Conservation (phyloP, 2,113 vertebrate species). For the Platysteira castanea region DNA sequence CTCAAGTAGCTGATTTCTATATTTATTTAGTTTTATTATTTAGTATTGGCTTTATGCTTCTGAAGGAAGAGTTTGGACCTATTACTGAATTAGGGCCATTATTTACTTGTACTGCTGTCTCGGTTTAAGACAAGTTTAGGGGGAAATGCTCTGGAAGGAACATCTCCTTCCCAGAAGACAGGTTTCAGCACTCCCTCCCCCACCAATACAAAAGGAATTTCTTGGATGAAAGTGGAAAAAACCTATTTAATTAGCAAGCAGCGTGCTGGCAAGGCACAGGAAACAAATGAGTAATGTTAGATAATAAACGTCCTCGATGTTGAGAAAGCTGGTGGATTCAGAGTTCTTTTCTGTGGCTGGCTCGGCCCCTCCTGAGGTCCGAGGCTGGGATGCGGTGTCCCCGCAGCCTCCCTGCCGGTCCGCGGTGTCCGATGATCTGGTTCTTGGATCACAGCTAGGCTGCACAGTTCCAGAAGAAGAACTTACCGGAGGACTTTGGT, state of each 20-base stretch:
- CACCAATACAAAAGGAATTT: not conserved
- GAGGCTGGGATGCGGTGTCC: not conserved
- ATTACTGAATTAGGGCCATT: not conserved
- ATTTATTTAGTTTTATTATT: not conserved
- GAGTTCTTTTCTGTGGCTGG: not conserved
- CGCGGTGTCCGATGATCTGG: not conserved
- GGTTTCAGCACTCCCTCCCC: not conserved
- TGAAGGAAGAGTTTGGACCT: not conserved
- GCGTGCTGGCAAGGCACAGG: not conserved
- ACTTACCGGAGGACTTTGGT: too few species aligned
- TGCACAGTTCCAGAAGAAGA: not conserved
- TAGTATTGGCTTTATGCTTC: not conserved
- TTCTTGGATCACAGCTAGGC: not conserved
- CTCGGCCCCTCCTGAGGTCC: not conserved
- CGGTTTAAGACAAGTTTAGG: not conserved
- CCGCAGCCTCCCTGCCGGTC: too few species aligned
- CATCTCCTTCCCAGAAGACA: not conserved
- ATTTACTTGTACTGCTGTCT: not conserved
- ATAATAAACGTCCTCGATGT: not conserved
- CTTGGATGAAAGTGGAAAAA: not conserved
- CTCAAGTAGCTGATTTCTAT: not conserved
- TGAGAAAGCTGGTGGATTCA: not conserved
- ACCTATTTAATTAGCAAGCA: not conserved
- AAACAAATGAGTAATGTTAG: not conserved
- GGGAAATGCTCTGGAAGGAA: not conserved